phyloP scores from a whole-genome alignment of 2,888 invertebrate genomes.

The Aporophyla lueneburgensis region DNA sequence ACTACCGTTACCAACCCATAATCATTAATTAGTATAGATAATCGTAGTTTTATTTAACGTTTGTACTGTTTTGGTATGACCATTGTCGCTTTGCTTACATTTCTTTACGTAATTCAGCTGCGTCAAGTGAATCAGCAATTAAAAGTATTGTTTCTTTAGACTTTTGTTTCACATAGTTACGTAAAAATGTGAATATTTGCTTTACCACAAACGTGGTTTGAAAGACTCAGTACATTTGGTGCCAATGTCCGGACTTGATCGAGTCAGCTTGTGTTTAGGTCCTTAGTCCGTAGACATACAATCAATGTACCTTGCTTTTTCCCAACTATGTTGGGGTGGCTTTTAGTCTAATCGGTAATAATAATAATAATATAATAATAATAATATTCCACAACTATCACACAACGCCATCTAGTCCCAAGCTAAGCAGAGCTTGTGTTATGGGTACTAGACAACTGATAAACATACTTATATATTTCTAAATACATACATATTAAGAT shows the following conservation, averaged over 20 bases:
- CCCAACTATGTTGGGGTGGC: not conserved
- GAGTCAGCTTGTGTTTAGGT: not conserved
- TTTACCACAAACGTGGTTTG: not conserved
- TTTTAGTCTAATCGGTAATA: not conserved
- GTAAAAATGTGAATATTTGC: not conserved
- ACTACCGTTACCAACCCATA: not conserved
- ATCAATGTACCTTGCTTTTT: not conserved
- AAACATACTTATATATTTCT: no score
- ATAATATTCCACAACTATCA: no score
- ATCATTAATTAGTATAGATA: no score
- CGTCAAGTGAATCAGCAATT: not conserved
- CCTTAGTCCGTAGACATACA: not conserved
- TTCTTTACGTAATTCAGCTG: conserved; percentile 29
- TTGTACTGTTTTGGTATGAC: conserved; percentile 17
- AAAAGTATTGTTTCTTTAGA: conserved; percentile 5
- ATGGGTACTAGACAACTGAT: no score
- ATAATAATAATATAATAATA: no score
- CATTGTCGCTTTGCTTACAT: not conserved
- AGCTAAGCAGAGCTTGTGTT: no score
- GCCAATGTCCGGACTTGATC: not conserved
- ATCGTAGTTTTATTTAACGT: conserved; percentile 10
- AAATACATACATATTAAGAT: no score
- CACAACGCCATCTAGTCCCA: no score
- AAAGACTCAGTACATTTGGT: not conserved
- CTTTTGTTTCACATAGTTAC: conserved; percentile 1